Evolutionary conservation across 2,113 vertebrate species (phyloP).

Genomic region (Eonycteris spelaea): DNA sequence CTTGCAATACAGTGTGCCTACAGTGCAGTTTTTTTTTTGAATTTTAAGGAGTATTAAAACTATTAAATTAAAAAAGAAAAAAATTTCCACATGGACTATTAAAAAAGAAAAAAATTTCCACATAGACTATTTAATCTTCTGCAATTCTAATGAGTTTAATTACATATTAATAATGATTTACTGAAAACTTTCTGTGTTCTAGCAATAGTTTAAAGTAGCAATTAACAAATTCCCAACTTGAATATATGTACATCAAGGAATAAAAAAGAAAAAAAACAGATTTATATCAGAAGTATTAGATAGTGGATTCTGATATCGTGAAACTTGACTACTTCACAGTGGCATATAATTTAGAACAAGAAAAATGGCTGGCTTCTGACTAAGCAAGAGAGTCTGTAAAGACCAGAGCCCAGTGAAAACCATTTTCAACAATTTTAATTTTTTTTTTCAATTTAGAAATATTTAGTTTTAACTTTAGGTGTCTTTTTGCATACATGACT

Average conservation of each 20-base stretch:
- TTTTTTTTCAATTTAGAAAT: not conserved
- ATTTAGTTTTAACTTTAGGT: not conserved
- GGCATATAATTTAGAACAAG: not conserved
- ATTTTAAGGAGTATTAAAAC: not conserved
- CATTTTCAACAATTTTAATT: not conserved
- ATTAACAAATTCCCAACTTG: not conserved
- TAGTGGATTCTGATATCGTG: not conserved
- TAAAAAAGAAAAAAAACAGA: not conserved
- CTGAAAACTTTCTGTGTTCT: not conserved
- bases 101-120: not conserved
- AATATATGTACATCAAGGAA: not conserved
- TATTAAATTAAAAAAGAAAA: not conserved
- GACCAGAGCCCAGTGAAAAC: not conserved
- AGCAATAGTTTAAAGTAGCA: not conserved
- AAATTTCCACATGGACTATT: not conserved
- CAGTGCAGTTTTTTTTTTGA: not conserved
- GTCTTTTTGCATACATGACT: not conserved
- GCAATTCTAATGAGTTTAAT: not conserved
- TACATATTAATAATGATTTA: not conserved
- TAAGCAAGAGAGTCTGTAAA: not conserved
- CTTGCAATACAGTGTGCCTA: not conserved
- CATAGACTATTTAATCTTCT: not conserved
- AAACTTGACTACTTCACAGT: not conserved
- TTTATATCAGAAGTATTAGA: not conserved
- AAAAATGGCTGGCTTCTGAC: not conserved